Conservation (phyloP, 2,888 invertebrate genomes). For the Margaritifera margaritifera region DNA sequence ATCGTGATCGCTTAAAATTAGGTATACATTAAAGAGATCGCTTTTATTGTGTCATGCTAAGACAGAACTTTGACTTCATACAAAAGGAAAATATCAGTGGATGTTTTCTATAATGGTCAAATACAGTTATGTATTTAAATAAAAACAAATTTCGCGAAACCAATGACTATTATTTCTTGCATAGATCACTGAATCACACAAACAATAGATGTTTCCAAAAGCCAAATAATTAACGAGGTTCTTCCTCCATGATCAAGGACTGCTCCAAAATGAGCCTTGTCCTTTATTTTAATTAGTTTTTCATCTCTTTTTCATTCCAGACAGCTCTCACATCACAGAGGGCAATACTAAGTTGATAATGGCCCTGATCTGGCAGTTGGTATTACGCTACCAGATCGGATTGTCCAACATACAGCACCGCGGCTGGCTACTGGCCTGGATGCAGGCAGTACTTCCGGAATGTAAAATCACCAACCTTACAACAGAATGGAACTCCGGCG, state of each 20-base stretch:
- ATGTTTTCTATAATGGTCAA: no score
- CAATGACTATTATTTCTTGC: no score
- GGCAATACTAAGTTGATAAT: conserved; percentile 96
- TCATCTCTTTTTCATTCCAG: conserved; percentile 76
- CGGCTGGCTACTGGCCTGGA: conserved; percentile 97
- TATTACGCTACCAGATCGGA: conserved; percentile 98
- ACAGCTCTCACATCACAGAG: conserved; percentile 96
- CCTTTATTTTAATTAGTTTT: not conserved
- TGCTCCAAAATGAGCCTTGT: not conserved
- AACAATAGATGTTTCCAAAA: no score
- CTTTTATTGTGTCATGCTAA: no score
- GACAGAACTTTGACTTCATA: no score
- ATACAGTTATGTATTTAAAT: no score
- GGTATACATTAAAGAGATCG: no score
- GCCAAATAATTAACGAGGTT: not conserved
- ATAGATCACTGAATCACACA: no score
- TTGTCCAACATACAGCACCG: conserved; percentile 95
- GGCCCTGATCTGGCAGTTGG: conserved; percentile 97
- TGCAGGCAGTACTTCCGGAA: conserved; percentile 78
- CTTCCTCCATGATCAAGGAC: not conserved
- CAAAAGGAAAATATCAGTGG: no score
- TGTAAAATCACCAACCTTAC: conserved; percentile 84
- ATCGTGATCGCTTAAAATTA: no score
- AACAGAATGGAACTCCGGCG: conserved; percentile 97
- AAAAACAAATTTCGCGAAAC: no score